A percentile compares a stretch with the other conserved stretches of the same genome.
Evolutionary conservation across 2,797 vertebrate species (phyloP).

Genomic region (Thaleichthys pacificus): DNA sequence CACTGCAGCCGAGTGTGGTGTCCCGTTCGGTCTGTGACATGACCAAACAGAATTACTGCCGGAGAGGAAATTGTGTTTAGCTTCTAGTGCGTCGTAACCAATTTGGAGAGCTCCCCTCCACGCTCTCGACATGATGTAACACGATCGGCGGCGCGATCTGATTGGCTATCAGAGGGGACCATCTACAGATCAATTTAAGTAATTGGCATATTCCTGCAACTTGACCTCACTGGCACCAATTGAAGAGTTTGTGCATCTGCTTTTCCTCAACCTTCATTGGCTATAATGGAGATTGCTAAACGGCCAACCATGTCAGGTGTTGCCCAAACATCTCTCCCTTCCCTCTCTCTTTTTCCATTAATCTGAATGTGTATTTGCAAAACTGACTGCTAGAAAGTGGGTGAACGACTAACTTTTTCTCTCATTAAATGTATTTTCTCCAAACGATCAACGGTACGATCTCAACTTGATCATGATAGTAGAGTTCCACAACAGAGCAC

Average conservation of each 20-base stretch:
- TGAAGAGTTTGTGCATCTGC: conserved; percentile 78
- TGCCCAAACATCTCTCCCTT: conserved; percentile 60
- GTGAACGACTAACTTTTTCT: background rate
- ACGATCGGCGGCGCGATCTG: conserved; percentile 90
- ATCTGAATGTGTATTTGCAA: background rate
- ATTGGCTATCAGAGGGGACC: conserved; percentile 96
- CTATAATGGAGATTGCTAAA: conserved; percentile 89
- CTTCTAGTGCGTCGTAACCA: conserved; percentile 78
- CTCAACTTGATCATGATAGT: too few relatives aligned
- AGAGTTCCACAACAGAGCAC: too few relatives aligned
- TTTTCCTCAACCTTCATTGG: conserved; percentile 92
- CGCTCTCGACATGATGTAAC: conserved; percentile 84
- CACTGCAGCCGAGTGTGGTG: conserved; percentile 71
- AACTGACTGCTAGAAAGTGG: background rate
- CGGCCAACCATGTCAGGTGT: conserved; percentile 73
- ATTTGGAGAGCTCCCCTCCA: conserved; percentile 66
- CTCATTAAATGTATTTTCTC: too few relatives aligned
- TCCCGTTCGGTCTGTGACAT: conserved; percentile 56
- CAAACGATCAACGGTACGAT: too few relatives aligned
- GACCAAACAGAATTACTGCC: conserved; percentile 67
- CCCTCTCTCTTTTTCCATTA: conserved; percentile 13
- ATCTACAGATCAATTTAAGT: conserved; percentile 98
- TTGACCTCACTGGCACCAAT: conserved; percentile 90
- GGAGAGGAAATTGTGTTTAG: conserved; percentile 71
- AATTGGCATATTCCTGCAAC: conserved; percentile 99